Evolutionary conservation across 2,888 invertebrate genomes (phyloP), one percentile per base, ranked within the genome.

Genomic region (Dioctria rufipes): DNA sequence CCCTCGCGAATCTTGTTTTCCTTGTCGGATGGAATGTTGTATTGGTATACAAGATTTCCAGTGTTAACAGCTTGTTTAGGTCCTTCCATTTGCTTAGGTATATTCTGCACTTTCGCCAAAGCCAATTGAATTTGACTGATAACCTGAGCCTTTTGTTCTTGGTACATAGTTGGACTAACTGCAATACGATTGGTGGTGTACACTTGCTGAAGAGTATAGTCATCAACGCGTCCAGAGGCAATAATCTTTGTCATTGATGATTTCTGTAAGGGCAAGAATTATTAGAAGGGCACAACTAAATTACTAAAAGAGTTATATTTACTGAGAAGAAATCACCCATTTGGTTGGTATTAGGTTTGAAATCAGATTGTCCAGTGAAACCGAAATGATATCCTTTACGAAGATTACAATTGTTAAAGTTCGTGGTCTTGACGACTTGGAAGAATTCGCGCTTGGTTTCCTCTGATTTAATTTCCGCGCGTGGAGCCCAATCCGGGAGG

Each of bases 301-400:
- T 25, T 25, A 25, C 25, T 25, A 25, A 37, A 46, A 11, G 5
- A 4, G 4, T 0, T 51, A 65, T n/a, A 85, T 86, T 88, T 85
- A 90, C 90, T 58, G 88, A 84, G 60, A 93, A 89, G 84, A 92
- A 90, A 84, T 91, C 89, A 75, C 91, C 90, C 84, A 91, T 91
- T 4, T 89, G 86, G 80, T 89, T 89, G 73, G 88, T 87, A 82
- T 90, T 86, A 86, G 90, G 82, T 88, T 92, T 90, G 90, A 91
- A 92, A 84, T 91, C 88, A 25, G 90, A 90, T 13, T 90, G 88
- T 69, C 90, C 90, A 25, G 90, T 91, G 58, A 94, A 90, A 80
- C 94, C 94, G 84, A 91, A 93, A 85, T 94, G 92, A 86, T 93
- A 94, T 51, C 90, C 91, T 37, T 92, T 90, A 83, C 92, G 90